Base-by-base conservation (phyloP, 92 coral and sea anemone genomes). In the Meandrina meandrites region DNA sequence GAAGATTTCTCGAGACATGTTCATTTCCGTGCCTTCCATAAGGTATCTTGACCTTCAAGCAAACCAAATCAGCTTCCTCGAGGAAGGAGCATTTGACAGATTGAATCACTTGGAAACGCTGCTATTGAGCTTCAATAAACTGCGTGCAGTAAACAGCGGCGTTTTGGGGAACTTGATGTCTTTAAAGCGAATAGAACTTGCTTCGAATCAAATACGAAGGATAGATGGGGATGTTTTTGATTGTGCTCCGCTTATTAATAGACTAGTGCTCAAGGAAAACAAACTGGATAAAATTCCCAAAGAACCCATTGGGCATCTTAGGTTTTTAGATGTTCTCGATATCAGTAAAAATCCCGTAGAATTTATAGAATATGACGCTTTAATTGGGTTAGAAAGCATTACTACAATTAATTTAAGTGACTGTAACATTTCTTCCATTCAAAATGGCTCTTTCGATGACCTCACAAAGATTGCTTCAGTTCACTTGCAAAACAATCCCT, bases 101-200 rank as follows among this genome's bases (percentile, higher is more conserved):
- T 64, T 94, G 40, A 76, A 89, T 66, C 54, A 79, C 70, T 77
- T 94, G 62, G 36, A 78, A 60, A 86, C 69, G 1, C 70, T 94
- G 19, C 78, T 79, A 37, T 31, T 94, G 51, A 87, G 93, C 36
- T 84, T 69, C 22, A 84, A 89, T 64, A 74, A 54, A 11, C 40
- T 94, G 32, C 84, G 40, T 35, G 78, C 50, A 53, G 64, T 94
- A 32, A 81, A 79, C 40, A 80, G 78, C 31, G 91, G 86, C 4
- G 81, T 76, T 16, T 70, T 94, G 15, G 94, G 96, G n/a, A 86
- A 78, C 51, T 77, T 94, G 47, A 93, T 92, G 89, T 94, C 98
- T 78, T 81, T 94, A 30, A 74, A 68, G 72, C 73, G 36, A 69
- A 50, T 94, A 21, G 91, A 89, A 67, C 70, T 94, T 12, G 91